Evolutionary conservation across 2,113 vertebrate genomes (phyloP).

Genomic region (Phylloscopus whistleri): DNA sequence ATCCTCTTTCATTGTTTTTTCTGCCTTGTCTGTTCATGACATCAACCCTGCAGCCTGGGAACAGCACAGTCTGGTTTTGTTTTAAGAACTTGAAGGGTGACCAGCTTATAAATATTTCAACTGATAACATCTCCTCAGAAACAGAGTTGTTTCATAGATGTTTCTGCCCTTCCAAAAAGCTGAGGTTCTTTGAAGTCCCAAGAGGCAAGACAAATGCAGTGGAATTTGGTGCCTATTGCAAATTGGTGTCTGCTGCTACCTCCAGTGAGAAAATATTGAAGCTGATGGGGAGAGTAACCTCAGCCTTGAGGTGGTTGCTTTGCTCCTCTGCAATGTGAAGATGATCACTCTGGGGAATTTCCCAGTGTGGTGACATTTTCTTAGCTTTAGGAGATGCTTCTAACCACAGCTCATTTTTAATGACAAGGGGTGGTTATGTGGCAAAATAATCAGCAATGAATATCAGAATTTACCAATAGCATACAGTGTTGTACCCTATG

Average conservation of each 20-base stretch:
- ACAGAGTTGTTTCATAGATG: background rate
- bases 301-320: background rate
- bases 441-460: background rate
- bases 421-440: background rate
- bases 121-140: background rate
- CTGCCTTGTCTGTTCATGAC: background rate
- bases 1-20: background rate
- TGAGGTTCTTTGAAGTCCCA: background rate
- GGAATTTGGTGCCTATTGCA: background rate
- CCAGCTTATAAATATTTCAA: background rate
- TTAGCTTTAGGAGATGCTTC: background rate
- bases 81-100: background rate
- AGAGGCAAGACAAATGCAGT: background rate
- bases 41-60: background rate
- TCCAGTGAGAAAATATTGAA: background rate
- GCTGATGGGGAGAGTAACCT: background rate
- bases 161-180: background rate
- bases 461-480: background rate
- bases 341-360: background rate
- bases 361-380: background rate
- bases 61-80: background rate
- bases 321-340: background rate
- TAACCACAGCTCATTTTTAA: background rate
- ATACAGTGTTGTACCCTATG: background rate
- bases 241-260: background rate